These are phyloP conservation scores for Tapirus terrestris DNA, from an alignment of 2,113 vertebrate species.

Conservation along the genomic window DNA sequence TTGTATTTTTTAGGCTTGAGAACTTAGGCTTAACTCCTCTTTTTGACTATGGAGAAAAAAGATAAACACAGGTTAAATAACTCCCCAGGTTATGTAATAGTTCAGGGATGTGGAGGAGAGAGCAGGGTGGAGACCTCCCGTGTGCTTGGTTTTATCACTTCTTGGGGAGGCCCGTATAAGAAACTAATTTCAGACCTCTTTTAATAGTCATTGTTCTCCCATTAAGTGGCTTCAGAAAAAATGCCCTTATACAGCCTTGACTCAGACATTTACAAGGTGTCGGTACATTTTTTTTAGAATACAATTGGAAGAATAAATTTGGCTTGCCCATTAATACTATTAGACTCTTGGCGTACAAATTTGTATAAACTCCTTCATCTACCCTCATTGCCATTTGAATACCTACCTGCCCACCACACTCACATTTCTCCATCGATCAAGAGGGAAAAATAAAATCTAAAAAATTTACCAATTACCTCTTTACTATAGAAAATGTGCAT, in stretches of 20 bases:
- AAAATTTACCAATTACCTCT: constrained; percentile 68
- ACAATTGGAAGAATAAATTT: constrained; percentile 73
- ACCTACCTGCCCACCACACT: neutral
- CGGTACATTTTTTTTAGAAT: constrained; percentile 42
- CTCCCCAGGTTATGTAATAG: neutral
- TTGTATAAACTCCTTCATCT: constrained; percentile 58
- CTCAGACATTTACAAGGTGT: constrained; percentile 77
- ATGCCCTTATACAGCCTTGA: constrained; percentile 59
- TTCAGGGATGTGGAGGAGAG: neutral
- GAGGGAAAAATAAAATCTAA: constrained; percentile 73
- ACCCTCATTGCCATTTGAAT: constrained; percentile 23
- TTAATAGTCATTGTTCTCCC: constrained; percentile 72
- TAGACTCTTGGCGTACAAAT: constrained; percentile 41
- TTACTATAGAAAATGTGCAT: constrained; percentile 56
- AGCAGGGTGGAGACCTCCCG: neutral
- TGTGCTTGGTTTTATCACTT: neutral
- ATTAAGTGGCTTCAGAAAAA: constrained; percentile 72
- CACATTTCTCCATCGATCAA: constrained; percentile 57
- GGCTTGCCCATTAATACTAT: constrained; percentile 50
- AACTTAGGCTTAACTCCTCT: neutral
- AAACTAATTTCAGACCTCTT: constrained; percentile 74
- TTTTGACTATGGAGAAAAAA: constrained; percentile 30
- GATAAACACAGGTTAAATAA: neutral
- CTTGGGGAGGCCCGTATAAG: constrained; percentile 67
- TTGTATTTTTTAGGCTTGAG: neutral